Evolutionary conservation across 2,888 invertebrate genomes (phyloP).

Genomic region (Drosophila setosimentum): DNA sequence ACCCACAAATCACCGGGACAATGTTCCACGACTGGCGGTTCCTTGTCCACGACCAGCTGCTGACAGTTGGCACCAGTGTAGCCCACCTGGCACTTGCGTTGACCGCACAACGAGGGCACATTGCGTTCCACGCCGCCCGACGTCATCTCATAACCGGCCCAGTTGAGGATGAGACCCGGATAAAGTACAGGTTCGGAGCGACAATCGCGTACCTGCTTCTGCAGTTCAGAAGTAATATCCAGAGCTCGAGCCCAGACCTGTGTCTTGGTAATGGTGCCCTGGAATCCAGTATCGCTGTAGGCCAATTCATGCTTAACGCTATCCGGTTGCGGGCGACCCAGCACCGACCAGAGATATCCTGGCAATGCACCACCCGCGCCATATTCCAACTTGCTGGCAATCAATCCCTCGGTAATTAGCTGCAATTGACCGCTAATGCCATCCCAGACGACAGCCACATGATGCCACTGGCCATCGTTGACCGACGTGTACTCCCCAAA

Average conservation of each 20-base stretch:
- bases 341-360: conserved; percentile 94
- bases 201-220: conserved; percentile 96
- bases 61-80: conserved; percentile 94
- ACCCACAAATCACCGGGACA: conserved; percentile 98
- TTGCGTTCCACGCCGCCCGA: conserved; percentile 95
- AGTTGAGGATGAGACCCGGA: conserved; percentile 93
- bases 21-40: conserved; percentile 93
- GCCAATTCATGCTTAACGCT: conserved; percentile 86
- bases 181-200: conserved; percentile 96
- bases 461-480: conserved; percentile 99
- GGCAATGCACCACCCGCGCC: conserved; percentile 94
- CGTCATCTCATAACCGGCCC: conserved; percentile 97
- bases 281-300: conserved; percentile 96
- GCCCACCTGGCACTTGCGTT: conserved; percentile 94
- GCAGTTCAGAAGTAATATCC: conserved; percentile 96
- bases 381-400: conserved; percentile 96
- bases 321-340: conserved; percentile 94
- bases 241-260: conserved; percentile 97
- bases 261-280: conserved; percentile 96
- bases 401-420: conserved; percentile 97
- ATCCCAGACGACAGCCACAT: conserved; percentile 97
- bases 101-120: conserved; percentile 96
- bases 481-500: conserved; percentile 96
- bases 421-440: conserved; percentile 94
- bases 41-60: conserved; percentile 93